Base-by-base conservation (phyloP, 2,888 invertebrate species). In the Spodoptera picta region DNA sequence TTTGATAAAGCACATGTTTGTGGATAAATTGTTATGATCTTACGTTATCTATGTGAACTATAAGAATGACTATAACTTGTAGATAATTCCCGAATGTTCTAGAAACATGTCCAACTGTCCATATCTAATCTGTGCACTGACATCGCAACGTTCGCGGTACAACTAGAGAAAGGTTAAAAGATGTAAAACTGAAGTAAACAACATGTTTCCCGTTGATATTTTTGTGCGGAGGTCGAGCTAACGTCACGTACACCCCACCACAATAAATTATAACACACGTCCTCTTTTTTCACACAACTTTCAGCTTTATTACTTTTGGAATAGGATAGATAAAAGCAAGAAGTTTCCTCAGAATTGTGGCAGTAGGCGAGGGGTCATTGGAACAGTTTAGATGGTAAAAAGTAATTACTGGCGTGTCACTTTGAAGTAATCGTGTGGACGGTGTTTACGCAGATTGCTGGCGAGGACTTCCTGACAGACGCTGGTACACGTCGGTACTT, bases 201-300 rank as follows among this genome's bases (percentile, higher is more conserved):
- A 74, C 80, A 60, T 73, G 74, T 77, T 73, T 64, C 70, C 56
- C 49, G 53, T 44, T 58, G 65, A 66, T 79, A 77, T 77, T 76
- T 76, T 54, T 57, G 69, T 65, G 44, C 48, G 57, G 70, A 68
- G 77, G 66, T 47, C 80, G 62, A 53, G 47, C 60, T 27, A 24
- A 44, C 66, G 77, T 76, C 77, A 80, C 80, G 71, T 68, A 71
- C 60, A 65, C 61, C 53, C 56, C 42, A 45, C 53, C 50, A 48
- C 69, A 3, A 80, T 74, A 68, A 62, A 73, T 69, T 69, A 69
- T 51, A 59, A 58, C 24, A 59, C 11, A 51, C 53, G 12, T 43
- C n/a, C n/a, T 41, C 12, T 10, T 51, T 31, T 47, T 23, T 19
- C 24, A 52, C 14, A 19, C n/a, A 23, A 57, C 47, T 57, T 57